A percentile compares a stretch with the other conserved stretches of the same genome.
phyloP scores from a whole-genome alignment of 2,888 invertebrate species.

The Acanthoscelides obtectus region DNA sequence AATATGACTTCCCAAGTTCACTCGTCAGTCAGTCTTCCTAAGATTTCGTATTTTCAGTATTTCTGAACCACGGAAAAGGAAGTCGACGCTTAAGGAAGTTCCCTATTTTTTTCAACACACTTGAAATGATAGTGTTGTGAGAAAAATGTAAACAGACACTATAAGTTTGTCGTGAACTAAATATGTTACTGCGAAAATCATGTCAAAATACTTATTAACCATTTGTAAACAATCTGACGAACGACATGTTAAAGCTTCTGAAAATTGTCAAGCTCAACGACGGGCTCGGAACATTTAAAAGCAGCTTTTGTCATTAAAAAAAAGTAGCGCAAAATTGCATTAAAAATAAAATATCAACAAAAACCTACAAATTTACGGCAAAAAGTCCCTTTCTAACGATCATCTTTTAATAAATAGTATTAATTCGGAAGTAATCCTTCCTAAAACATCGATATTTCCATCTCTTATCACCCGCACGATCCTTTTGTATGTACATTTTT shows the following conservation, averaged over 20 bases:
- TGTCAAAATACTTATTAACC: too few species aligned
- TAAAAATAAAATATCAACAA: constrained; percentile 9
- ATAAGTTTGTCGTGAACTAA: too few species aligned
- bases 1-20: too few species aligned
- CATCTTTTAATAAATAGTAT: constrained; percentile 14
- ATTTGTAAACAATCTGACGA: neutral
- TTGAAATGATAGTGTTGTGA: too few species aligned
- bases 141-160: too few species aligned
- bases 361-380: constrained; percentile 13
- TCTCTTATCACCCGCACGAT: constrained; percentile 18
- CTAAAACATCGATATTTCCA: constrained; percentile 16
- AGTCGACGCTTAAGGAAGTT: too few species aligned
- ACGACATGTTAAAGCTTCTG: neutral
- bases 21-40: too few species aligned
- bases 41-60: too few species aligned
- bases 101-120: too few species aligned
- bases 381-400: constrained; percentile 17
- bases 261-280: neutral
- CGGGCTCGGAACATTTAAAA: constrained; percentile 11
- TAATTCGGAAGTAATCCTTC: constrained; percentile 9
- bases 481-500: constrained; percentile 20
- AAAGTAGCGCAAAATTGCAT: constrained; percentile 12
- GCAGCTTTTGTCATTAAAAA: constrained; percentile 5
- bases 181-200: too few species aligned
- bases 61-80: too few species aligned